These are phyloP conservation scores for Fregata magnificens DNA, from an alignment of 2,113 vertebrate species.

Conservation along the genomic window DNA sequence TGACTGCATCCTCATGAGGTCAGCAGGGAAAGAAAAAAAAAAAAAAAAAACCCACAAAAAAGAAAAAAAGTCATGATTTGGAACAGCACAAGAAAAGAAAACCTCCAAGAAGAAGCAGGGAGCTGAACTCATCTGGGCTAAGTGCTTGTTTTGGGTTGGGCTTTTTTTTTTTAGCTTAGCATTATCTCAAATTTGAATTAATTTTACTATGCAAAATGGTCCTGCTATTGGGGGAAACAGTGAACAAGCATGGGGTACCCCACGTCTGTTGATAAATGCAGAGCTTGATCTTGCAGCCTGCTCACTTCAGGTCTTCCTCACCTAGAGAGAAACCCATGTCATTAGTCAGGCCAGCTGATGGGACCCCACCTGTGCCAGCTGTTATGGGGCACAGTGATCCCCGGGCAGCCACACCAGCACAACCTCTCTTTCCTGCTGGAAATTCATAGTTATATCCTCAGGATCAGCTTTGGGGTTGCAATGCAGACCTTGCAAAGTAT, in stretches of 20 bases:
- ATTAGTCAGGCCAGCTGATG: background rate
- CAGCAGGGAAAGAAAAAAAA: background rate
- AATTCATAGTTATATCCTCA: background rate
- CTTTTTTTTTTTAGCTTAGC: background rate
- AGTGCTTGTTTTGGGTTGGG: background rate
- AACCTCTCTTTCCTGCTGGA: background rate
- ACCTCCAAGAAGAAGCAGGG: background rate
- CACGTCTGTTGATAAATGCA: background rate
- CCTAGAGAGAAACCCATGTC: background rate
- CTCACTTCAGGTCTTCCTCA: background rate
- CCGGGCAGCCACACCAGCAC: background rate
- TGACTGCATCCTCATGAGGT: background rate
- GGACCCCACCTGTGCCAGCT: background rate
- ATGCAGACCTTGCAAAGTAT: background rate
- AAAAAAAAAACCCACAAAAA: no score
- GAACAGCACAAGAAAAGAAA: background rate
- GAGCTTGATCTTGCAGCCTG: background rate
- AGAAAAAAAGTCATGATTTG: background rate
- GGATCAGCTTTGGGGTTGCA: background rate
- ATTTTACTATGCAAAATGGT: background rate
- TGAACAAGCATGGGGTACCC: background rate
- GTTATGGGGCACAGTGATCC: rapidly evolving
- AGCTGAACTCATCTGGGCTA: background rate
- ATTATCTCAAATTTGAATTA: background rate
- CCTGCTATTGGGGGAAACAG: background rate